Evolutionary conservation across 1,140 invertebrate species (phyloP), one percentile per base, ranked within the genome.

Genomic region (Araneus ventricosus): DNA sequence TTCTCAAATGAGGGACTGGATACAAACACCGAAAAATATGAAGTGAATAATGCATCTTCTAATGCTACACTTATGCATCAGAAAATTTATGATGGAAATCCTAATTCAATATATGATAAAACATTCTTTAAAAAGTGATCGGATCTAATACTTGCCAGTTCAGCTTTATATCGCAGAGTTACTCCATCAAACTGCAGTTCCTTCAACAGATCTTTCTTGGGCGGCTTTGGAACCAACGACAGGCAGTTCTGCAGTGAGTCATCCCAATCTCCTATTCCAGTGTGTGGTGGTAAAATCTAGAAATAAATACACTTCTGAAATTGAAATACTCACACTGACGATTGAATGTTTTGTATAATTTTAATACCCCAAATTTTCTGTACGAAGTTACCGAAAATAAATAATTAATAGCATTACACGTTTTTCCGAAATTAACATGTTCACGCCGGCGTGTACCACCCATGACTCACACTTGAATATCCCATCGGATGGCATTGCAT

Each of bases 201-300:
- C 95, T 98, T 98, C 27, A 97, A 96, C 94, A 98, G 97, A 95
- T 98, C 97, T 79, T 96, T 97, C 94, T 96, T 97, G 0, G 97
- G 97, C 2, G 96, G 96, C 94, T 97, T 97, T 5, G 97, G 97
- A 22, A 97, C 95, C 30, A 98, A 95, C 0, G 96, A 96, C 93
- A 97, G 95, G 94, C 97, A 97, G 10, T 96, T 97, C 94, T 97
- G 96, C 63, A 97, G 94, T 0, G 97, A 97, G 95, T 98, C 97
- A 94, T 98, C 98, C 94, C 98, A 97, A 1, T 96, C 97, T 7
- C 98, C 98, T 95, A 97, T 98, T 7, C 98, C 98, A 95, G 98
- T 98, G 96, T 98, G 98, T 1, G 98, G 98, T 22, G 98, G 45
- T 52, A 98, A 95, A 84, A 97, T 95, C 45, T 96, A 93, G 1